Percentiles rank a stretch among this genome's conserved stretches.
Conservation (phyloP, 2,113 vertebrate genomes). For the Pedionomus torquatus region DNA sequence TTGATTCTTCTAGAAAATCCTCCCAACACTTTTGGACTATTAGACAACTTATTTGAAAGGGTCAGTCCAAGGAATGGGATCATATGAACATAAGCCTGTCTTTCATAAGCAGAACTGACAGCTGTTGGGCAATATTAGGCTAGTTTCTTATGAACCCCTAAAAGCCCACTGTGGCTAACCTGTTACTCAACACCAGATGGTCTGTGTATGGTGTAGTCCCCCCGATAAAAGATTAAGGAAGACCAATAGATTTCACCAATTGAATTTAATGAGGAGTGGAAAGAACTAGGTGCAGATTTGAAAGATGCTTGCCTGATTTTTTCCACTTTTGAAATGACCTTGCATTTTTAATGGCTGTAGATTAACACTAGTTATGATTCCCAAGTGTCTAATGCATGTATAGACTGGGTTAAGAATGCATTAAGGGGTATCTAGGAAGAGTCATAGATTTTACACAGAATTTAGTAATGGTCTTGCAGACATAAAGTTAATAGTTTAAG, state of each 20-base stretch:
- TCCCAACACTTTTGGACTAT: neutral
- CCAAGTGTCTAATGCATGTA: neutral
- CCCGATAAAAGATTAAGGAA: neutral
- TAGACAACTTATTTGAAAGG: neutral
- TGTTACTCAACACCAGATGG: neutral
- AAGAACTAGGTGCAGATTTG: neutral
- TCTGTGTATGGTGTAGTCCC: neutral
- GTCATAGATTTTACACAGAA: neutral
- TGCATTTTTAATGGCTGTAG: neutral
- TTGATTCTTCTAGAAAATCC: neutral
- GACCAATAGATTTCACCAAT: neutral
- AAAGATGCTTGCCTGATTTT: neutral
- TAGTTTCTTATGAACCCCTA: neutral
- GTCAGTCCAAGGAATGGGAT: neutral
- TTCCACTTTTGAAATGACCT: neutral
- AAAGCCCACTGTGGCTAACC: neutral
- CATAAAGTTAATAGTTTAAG: neutral
- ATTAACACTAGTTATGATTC: neutral
- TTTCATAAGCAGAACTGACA: neutral
- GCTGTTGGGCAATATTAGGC: neutral
- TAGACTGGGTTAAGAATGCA: neutral
- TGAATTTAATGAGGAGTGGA: slow-evolving; percentile 46
- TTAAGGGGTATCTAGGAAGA: neutral
- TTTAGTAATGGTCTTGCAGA: neutral
- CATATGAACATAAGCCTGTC: neutral